phyloP scores from a whole-genome alignment of 2,797 vertebrate species.

The Sternotherus odoratus region DNA sequence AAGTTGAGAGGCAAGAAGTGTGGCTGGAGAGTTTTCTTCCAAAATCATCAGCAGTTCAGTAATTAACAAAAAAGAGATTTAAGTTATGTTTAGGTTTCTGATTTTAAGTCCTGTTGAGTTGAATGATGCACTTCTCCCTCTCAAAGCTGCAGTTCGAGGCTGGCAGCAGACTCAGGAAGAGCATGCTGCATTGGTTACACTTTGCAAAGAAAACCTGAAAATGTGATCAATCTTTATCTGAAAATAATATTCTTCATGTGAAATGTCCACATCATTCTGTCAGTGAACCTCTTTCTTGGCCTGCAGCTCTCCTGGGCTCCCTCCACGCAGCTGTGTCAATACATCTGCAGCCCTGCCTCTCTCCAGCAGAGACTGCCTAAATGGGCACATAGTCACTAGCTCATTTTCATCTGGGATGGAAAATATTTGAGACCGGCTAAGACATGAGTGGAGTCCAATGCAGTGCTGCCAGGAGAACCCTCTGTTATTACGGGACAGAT shows the following conservation, averaged over 20 bases:
- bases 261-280: neutral
- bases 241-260: neutral
- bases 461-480: neutral
- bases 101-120: neutral
- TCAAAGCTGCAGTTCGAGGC: neutral
- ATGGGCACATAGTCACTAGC: neutral
- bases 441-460: neutral
- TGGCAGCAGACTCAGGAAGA: neutral
- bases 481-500: too few relatives aligned
- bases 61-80: neutral
- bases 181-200: neutral
- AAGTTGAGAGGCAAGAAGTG: neutral
- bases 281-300: neutral
- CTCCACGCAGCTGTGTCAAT: neutral
- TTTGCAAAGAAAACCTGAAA: too few relatives aligned
- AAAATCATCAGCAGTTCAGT: neutral
- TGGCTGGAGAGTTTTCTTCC: neutral
- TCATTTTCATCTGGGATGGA: neutral
- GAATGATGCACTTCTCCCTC: fast-evolving
- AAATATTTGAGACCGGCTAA: neutral
- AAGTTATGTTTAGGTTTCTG: neutral
- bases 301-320: neutral
- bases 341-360: neutral
- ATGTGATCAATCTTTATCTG: neutral
- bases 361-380: neutral